phyloP scores from a whole-genome alignment of 2,797 vertebrate species.

The Rhinichthys osculus region DNA sequence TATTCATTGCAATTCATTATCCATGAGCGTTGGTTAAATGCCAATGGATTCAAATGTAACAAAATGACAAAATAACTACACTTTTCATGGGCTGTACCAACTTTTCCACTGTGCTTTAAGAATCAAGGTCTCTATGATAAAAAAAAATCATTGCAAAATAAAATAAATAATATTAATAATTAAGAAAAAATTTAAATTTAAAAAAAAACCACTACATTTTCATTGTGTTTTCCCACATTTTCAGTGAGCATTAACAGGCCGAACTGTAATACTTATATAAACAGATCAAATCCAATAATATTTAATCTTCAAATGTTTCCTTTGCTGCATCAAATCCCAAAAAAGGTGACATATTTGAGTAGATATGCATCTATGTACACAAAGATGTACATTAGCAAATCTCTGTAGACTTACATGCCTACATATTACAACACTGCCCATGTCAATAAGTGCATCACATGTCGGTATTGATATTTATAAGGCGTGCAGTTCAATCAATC shows the following conservation, averaged over 20 bases:
- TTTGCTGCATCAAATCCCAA: not conserved
- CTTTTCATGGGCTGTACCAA: not conserved
- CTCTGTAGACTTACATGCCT: not conserved
- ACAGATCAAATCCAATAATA: too few species aligned
- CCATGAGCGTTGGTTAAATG: too few species aligned
- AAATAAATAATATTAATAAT: too few species aligned
- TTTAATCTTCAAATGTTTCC: not conserved
- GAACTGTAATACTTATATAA: too few species aligned
- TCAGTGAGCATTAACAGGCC: too few species aligned
- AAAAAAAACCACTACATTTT: too few species aligned
- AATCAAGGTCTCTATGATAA: too few species aligned
- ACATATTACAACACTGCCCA: not conserved
- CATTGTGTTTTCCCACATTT: too few species aligned
- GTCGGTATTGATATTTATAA: not conserved
- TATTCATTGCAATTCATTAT: not conserved
- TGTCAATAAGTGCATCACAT: not conserved
- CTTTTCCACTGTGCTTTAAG: too few species aligned
- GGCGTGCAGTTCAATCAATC: not conserved
- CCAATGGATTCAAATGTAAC: not conserved
- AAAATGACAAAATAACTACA: not conserved
- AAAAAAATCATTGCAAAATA: too few species aligned
- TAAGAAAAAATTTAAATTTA: too few species aligned
- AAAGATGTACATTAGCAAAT: not conserved
- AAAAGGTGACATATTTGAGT: not conserved
- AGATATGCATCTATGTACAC: not conserved